These are phyloP conservation scores for Oenanthe oenanthe DNA, from an alignment of 2,113 vertebrate genomes.

Conservation along the genomic window DNA sequence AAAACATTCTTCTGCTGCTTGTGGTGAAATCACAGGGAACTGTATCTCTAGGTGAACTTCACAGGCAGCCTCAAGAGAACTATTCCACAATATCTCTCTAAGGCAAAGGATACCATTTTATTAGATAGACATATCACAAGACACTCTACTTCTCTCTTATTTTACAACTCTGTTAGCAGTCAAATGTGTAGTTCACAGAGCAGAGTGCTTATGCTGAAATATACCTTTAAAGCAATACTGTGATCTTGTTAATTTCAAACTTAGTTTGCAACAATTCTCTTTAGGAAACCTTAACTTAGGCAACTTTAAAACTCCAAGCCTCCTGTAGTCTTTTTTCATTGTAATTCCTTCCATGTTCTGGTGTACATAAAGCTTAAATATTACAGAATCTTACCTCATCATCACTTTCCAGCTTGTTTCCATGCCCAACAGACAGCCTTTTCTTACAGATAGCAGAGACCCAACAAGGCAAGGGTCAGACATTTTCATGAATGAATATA, in stretches of 20 bases:
- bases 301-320: not conserved
- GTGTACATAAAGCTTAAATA: not conserved
- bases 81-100: not conserved
- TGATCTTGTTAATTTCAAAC: not conserved
- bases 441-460: not conserved
- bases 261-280: not conserved
- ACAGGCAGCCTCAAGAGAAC: not conserved
- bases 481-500: not conserved
- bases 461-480: not conserved
- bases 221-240: not conserved
- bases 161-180: not conserved
- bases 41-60: not conserved
- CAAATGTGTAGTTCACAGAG: fast-evolving
- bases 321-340: not conserved
- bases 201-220: not conserved
- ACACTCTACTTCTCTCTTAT: not conserved
- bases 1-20: not conserved
- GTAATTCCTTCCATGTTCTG: not conserved
- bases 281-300: not conserved
- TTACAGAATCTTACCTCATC: not conserved
- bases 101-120: not conserved
- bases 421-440: not conserved
- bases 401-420: not conserved
- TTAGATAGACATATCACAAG: not conserved
- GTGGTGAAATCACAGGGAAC: not conserved